A percentile compares a stretch with the other conserved stretches of the same genome.
phyloP scores from a whole-genome alignment of 2,797 vertebrate species.

The Catharus ustulatus region DNA sequence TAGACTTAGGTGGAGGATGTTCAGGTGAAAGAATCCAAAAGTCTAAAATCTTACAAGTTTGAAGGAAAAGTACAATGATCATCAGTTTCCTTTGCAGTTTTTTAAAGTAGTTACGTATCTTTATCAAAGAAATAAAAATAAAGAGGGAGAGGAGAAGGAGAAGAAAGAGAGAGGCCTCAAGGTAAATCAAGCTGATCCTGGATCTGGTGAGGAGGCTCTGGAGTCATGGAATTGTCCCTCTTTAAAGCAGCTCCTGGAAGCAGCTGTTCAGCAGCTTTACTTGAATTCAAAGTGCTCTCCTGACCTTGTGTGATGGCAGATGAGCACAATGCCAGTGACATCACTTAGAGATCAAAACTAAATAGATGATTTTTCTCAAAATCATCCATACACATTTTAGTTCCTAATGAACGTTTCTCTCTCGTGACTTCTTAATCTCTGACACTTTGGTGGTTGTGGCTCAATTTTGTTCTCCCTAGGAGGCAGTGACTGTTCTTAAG shows the following conservation, averaged over 20 bases:
- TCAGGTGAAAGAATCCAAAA: background rate
- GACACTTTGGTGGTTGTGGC: background rate
- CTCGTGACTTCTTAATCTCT: background rate
- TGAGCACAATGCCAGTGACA: background rate
- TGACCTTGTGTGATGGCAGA: background rate
- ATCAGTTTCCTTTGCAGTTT: background rate
- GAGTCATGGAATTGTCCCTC: background rate
- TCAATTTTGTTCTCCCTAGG: background rate
- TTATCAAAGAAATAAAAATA: background rate
- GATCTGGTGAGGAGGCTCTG: background rate
- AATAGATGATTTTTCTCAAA: background rate
- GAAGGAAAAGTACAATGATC: background rate
- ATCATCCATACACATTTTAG: background rate
- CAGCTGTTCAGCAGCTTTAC: slow-evolving; percentile 27
- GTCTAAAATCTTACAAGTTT: background rate
- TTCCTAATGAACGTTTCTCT: background rate
- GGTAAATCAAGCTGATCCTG: background rate
- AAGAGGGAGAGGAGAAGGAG: background rate
- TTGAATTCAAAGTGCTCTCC: slow-evolving; percentile 20
- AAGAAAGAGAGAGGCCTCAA: background rate
- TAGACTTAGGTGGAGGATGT: background rate
- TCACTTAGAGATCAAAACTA: background rate
- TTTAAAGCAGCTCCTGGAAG: background rate
- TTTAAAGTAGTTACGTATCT: background rate
- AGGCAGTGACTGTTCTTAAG: background rate